These are phyloP conservation scores for Saguinus imperator DNA, from an alignment of 2,113 vertebrate species.

Conservation along the genomic window DNA sequence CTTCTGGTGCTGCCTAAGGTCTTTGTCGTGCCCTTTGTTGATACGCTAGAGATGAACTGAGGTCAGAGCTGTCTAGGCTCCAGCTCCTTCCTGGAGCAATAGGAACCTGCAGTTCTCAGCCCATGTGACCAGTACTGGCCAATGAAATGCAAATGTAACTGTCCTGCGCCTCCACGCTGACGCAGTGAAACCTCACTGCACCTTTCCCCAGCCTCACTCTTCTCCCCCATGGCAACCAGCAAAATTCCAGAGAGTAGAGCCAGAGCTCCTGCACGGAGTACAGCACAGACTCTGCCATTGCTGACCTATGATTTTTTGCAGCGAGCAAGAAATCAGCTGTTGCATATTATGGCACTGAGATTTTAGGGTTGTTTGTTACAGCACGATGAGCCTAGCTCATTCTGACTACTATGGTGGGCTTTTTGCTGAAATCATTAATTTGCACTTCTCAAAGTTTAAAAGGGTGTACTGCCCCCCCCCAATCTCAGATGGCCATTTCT, in stretches of 20 bases:
- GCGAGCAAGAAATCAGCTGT: not conserved
- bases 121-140: not conserved
- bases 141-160: not conserved
- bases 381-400: no score
- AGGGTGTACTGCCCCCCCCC: fast-evolving
- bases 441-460: not conserved
- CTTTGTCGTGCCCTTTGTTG: not conserved
- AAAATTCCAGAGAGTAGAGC: not conserved
- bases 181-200: not conserved
- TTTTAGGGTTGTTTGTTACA: not conserved
- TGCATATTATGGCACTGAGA: not conserved
- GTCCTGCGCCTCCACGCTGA: not conserved
- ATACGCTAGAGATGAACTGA: no score
- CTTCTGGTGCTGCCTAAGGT: not conserved
- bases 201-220: fast-evolving
- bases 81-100: not conserved
- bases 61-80: no score
- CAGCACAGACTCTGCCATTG: not conserved
- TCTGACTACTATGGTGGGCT: not conserved
- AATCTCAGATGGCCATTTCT: not conserved
- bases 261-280: fast-evolving
- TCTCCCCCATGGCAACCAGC: not conserved
- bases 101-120: not conserved
- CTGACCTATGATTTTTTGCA: not conserved
- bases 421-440: not conserved